A percentile compares a stretch with the other conserved stretches of the same genome.
Evolutionary conservation across 1,140 invertebrate species (phyloP).

Genomic region (Lepidurus packardi): DNA sequence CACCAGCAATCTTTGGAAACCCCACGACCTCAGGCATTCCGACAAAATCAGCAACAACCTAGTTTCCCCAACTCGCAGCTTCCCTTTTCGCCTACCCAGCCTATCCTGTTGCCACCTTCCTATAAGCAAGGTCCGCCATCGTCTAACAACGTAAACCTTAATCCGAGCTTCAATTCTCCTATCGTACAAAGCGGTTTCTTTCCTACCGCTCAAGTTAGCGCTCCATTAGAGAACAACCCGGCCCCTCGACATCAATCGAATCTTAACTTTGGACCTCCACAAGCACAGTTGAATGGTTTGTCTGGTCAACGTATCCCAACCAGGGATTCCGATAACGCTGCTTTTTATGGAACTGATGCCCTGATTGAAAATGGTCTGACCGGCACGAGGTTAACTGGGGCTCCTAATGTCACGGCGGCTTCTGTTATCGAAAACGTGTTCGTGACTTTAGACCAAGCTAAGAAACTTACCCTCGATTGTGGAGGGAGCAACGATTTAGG

Average conservation of each 20-base stretch:
- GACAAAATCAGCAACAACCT: not conserved
- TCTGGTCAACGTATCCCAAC: too few species aligned
- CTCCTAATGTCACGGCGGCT: not conserved
- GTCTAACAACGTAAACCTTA: not conserved
- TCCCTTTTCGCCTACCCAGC: not conserved
- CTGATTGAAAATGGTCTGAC: too few species aligned
- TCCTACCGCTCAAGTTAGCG: not conserved
- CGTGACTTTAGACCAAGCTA: not conserved
- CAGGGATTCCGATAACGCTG: too few species aligned
- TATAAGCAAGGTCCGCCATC: not conserved
- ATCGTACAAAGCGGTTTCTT: not conserved
- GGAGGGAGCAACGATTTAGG: slow-evolving; percentile 38
- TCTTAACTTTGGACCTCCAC: not conserved
- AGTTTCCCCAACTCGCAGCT: not conserved
- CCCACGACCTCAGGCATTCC: not conserved
- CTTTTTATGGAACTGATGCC: too few species aligned
- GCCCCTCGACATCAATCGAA: not conserved
- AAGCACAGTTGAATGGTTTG: too few species aligned
- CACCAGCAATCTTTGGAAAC: not conserved
- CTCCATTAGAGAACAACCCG: not conserved
- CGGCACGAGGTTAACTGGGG: too few species aligned
- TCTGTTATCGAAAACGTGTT: not conserved
- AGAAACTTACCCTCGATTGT: slow-evolving; percentile 36
- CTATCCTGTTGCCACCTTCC: not conserved
- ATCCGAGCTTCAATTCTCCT: not conserved